Evolutionary conservation across 2,888 invertebrate genomes (phyloP).

Genomic region (Patella caerulea): DNA sequence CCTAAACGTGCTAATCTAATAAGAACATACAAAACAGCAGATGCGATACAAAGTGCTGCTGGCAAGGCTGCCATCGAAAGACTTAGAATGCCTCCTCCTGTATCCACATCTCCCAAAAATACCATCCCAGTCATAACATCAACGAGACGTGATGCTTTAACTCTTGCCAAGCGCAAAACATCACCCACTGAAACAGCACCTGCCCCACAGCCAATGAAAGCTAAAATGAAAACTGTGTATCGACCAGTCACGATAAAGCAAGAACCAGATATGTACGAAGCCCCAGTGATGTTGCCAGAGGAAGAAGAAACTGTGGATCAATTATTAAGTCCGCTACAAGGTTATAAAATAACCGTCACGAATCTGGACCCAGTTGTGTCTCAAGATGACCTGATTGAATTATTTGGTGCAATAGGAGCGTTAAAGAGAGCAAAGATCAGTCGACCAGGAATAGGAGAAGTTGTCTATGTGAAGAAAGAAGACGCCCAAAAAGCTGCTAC

Average conservation of each 20-base stretch:
- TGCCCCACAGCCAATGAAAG: neutral
- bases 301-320: constrained; percentile 30
- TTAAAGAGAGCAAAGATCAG: constrained; percentile 87
- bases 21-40: neutral
- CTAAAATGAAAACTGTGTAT: neutral
- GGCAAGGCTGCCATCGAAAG: neutral
- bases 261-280: neutral
- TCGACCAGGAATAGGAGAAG: constrained; percentile 90
- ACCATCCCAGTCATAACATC: neutral
- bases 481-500: constrained; percentile 93
- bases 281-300: neutral
- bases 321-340: constrained; percentile 71
- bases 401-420: constrained; percentile 93
- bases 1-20: neutral
- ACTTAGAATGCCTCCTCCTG: neutral
- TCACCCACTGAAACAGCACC: neutral
- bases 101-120: neutral
- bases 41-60: neutral
- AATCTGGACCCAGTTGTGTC: constrained; percentile 90
- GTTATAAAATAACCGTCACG: constrained; percentile 90
- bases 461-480: constrained; percentile 86
- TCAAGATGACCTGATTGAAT: constrained; percentile 91
- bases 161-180: constrained; percentile 2
- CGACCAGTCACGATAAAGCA: neutral
- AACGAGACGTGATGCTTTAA: neutral